phyloP scores from a whole-genome alignment of 2,113 vertebrate genomes.

The Ctenodactylus gundi region DNA sequence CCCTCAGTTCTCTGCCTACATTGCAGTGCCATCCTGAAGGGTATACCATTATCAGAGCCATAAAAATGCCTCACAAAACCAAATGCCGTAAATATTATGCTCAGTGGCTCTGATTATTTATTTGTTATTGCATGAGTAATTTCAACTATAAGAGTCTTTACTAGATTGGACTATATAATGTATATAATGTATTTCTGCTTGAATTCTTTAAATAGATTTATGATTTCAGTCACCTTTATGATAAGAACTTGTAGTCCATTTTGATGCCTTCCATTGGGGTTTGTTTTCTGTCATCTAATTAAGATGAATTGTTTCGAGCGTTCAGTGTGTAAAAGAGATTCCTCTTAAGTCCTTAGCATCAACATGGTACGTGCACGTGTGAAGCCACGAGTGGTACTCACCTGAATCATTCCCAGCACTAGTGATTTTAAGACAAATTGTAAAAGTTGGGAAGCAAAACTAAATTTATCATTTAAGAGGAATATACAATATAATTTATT shows the following conservation, averaged over 20 bases:
- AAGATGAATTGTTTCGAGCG: not conserved
- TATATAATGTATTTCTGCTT: not conserved
- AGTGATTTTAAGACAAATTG: not conserved
- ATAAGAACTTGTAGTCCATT: not conserved
- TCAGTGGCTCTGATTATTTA: not conserved
- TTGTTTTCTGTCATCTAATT: not conserved
- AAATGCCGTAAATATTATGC: slow-evolving; percentile 38
- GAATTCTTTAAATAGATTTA: not conserved
- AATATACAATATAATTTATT: not conserved
- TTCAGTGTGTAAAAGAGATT: not conserved
- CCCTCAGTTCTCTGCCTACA: not conserved
- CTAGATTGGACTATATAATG: not conserved
- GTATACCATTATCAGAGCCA: not conserved
- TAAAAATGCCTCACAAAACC: slow-evolving; percentile 12
- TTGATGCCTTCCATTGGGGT: not conserved
- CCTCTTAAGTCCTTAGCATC: not conserved
- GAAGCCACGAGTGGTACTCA: not conserved
- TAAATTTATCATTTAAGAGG: not conserved
- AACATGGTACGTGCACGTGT: not conserved
- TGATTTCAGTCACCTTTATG: not conserved
- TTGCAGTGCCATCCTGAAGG: not conserved
- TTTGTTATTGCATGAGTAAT: not conserved
- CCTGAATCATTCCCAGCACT: not conserved
- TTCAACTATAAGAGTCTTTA: not conserved
- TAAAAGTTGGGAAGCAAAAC: not conserved